Percentiles rank a stretch among this genome's conserved stretches.
Evolutionary conservation across 2,888 invertebrate species (phyloP).

Genomic region (Papilio demoleus): DNA sequence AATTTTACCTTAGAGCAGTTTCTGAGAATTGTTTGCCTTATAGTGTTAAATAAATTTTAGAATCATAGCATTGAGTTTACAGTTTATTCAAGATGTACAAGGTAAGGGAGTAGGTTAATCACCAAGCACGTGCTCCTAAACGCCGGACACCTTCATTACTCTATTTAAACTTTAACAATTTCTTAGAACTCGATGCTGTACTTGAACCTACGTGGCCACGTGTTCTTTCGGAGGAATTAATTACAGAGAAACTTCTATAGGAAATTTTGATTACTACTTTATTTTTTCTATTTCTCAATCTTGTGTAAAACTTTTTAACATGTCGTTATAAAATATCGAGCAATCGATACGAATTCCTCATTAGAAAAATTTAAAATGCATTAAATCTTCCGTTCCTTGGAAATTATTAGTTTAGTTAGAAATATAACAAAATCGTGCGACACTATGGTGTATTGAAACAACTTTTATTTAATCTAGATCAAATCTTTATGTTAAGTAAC

Average conservation of each 20-base stretch:
- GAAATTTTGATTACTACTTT: neutral
- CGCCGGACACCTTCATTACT: constrained; percentile 14
- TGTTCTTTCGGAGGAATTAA: neutral
- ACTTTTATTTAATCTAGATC: neutral
- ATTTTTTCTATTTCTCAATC: neutral
- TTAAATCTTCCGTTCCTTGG: too few relatives aligned
- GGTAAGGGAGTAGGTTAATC: constrained; percentile 13
- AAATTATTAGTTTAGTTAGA: too few relatives aligned
- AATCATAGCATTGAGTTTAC: constrained; percentile 11
- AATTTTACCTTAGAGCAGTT: neutral
- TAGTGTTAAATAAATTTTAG: neutral
- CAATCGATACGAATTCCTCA: neutral
- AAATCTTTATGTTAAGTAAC: neutral
- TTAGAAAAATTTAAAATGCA: too few relatives aligned
- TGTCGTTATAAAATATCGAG: neutral
- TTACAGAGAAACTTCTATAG: neutral
- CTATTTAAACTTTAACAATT: constrained; percentile 17
- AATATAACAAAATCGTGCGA: too few relatives aligned
- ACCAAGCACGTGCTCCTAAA: constrained; percentile 5
- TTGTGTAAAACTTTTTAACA: too few relatives aligned
- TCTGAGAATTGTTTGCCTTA: neutral
- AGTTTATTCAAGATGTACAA: constrained; percentile 12
- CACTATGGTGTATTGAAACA: neutral
- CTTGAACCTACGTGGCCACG: neutral
- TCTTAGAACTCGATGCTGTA: constrained; percentile 12